Conservation (phyloP, 2,888 invertebrate genomes). For the Phengaris alcon region DNA sequence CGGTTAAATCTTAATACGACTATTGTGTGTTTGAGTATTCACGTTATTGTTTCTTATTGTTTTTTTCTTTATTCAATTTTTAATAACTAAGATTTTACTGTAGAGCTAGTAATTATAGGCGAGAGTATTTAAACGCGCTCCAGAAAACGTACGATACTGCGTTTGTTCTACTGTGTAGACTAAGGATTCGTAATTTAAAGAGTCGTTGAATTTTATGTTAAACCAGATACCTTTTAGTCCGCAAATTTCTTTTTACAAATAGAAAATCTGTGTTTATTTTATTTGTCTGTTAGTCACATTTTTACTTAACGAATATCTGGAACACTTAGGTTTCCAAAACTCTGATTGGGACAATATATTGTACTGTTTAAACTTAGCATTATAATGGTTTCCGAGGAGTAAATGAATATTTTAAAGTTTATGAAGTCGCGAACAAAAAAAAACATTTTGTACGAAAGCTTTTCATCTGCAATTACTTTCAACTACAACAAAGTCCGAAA, state of each 20-base stretch:
- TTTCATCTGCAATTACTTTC: conserved; percentile 19
- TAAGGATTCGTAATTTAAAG: too few species aligned
- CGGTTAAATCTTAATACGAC: conserved; percentile 18
- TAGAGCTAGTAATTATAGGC: not conserved
- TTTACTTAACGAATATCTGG: too few species aligned
- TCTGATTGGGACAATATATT: too few species aligned
- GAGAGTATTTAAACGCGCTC: not conserved
- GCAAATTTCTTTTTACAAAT: too few species aligned
- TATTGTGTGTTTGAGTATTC: not conserved
- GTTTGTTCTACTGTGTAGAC: not conserved
- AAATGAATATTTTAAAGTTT: not conserved
- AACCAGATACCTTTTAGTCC: too few species aligned
- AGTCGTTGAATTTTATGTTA: too few species aligned
- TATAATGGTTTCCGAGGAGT: too few species aligned
- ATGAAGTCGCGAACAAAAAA: not conserved
- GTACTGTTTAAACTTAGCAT: too few species aligned
- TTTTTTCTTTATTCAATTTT: conserved; percentile 14
- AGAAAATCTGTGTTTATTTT: too few species aligned
- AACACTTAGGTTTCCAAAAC: too few species aligned
- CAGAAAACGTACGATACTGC: not conserved
- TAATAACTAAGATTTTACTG: not conserved
- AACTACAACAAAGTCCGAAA: not conserved
- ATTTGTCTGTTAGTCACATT: too few species aligned
- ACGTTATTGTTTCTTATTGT: not conserved
- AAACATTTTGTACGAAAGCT: not conserved